These are phyloP conservation scores for Botia almorhae DNA, from an alignment of 2,797 vertebrate genomes.

Conservation along the genomic window DNA sequence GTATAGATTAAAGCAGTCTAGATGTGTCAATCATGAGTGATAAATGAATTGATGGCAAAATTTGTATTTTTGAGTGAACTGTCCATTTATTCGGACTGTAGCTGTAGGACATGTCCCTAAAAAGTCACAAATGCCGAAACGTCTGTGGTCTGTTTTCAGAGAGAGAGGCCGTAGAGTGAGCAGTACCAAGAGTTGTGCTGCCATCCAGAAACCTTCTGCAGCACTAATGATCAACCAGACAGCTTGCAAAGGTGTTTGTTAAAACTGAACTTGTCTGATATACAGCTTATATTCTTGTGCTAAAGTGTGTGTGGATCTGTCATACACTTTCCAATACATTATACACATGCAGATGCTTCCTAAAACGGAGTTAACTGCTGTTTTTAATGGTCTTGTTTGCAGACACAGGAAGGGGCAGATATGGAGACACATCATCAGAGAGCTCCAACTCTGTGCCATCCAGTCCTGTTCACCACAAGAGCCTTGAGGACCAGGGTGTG, in stretches of 20 bases:
- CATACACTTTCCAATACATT: no score
- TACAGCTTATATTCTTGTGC: not conserved
- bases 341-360: not conserved
- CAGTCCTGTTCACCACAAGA: conserved; percentile 84
- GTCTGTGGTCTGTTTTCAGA: conserved; percentile 62
- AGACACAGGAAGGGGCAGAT: conserved; percentile 82
- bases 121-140: not conserved
- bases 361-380: not conserved
- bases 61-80: not conserved
- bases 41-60: no score
- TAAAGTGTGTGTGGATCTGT: not conserved
- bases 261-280: not conserved
- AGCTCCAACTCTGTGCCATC: conserved; percentile 87
- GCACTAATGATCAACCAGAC: conserved; percentile 71
- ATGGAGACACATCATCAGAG: conserved; percentile 88
- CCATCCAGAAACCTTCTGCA: conserved; percentile 71
- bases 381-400: conserved; percentile 62
- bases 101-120: not conserved
- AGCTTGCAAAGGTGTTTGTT: conserved; percentile 75
- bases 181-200: conserved; percentile 72
- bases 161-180: conserved; percentile 78
- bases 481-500: conserved; percentile 85
- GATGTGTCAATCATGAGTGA: no score
- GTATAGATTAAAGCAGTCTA: no score
- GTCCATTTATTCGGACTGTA: not conserved